phyloP scores from a whole-genome alignment of 2,113 vertebrate species.

The Potamarius usumacintae region DNA sequence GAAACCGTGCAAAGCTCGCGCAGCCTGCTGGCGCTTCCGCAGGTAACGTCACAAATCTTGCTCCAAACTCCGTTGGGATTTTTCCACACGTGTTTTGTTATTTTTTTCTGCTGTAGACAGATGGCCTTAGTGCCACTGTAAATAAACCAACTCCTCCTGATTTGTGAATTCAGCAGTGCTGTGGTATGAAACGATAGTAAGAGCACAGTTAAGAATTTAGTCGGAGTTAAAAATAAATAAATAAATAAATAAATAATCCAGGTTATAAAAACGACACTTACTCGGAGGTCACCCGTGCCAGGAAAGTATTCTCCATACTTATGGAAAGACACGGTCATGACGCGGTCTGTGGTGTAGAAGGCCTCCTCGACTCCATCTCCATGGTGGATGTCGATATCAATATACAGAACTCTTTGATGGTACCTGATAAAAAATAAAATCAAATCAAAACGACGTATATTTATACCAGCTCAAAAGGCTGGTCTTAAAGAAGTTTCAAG shows the following conservation, averaged over 20 bases:
- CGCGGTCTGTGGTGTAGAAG: constrained; percentile 96
- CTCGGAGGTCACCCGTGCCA: constrained; percentile 95
- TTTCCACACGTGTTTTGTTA: no score
- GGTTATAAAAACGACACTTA: constrained; percentile 65
- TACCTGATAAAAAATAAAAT: constrained; percentile 80
- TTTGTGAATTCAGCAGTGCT: neutral
- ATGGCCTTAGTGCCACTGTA: neutral
- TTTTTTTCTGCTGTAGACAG: no score
- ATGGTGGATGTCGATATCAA: constrained; percentile 98
- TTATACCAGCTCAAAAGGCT: neutral
- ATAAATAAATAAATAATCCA: no score
- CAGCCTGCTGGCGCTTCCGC: no score
- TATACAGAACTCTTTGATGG: constrained; percentile 96
- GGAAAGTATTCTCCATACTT: constrained; percentile 99
- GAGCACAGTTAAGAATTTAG: neutral
- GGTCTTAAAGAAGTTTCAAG: neutral
- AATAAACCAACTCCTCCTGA: neutral
- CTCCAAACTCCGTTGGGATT: no score
- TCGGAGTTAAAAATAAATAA: neutral
- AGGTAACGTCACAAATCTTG: no score
- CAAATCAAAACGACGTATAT: no score
- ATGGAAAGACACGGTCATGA: constrained; percentile 98
- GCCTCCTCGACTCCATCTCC: constrained; percentile 98
- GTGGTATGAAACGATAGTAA: neutral
- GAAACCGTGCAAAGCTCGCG: no score